Conservation (phyloP, 30 jellyfish, hydroid and myxozoan genomes). For the Pelagia noctiluca region DNA sequence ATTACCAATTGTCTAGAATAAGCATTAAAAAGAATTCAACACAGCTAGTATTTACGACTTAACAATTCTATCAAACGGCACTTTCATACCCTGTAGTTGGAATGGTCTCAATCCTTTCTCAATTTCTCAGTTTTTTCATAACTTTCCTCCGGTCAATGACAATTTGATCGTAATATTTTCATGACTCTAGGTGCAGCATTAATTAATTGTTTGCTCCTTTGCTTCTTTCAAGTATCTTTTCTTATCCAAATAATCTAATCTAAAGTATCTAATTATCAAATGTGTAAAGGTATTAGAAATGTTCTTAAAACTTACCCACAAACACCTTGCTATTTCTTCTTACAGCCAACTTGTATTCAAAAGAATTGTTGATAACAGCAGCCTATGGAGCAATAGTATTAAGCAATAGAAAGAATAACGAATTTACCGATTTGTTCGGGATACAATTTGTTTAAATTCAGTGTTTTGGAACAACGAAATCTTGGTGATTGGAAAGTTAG, state of each 20-base stretch:
- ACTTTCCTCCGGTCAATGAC: not conserved
- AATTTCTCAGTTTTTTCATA: too few species aligned
- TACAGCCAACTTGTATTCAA: conserved; percentile 25
- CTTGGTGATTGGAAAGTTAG: not conserved
- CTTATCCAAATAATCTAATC: not conserved
- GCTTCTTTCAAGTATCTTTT: not conserved
- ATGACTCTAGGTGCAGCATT: too few species aligned
- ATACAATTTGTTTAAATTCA: not conserved
- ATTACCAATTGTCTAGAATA: too few species aligned
- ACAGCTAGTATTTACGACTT: too few species aligned
- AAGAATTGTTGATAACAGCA: conserved; percentile 29
- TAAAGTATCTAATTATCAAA: not conserved
- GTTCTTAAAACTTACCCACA: not conserved
- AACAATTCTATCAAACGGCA: too few species aligned
- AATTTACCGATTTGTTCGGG: not conserved
- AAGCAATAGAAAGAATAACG: not conserved
- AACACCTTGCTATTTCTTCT: conserved; percentile 32
- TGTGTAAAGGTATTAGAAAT: not conserved
- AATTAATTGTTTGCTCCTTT: too few species aligned
- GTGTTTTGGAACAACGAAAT: not conserved
- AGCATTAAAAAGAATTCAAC: too few species aligned
- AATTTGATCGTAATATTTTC: not conserved
- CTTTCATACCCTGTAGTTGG: too few species aligned
- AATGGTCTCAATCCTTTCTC: too few species aligned
- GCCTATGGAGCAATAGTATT: conserved; percentile 17